Percentiles rank a stretch among this genome's conserved stretches.
phyloP scores from a whole-genome alignment of 2,797 vertebrate species.

The Enteromius thamalakanensis region DNA sequence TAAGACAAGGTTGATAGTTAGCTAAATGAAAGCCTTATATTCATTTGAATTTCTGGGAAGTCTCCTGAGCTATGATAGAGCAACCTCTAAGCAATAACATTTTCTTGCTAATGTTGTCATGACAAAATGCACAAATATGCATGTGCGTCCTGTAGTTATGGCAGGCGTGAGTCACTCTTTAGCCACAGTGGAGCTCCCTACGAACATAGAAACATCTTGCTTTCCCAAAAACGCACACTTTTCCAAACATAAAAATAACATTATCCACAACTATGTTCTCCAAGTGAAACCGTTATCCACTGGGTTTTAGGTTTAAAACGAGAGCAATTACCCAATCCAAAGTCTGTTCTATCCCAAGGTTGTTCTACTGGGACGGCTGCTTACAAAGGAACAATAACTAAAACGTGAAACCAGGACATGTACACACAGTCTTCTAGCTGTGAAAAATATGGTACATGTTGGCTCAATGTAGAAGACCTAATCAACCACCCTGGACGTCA shows the following conservation, averaged over 20 bases:
- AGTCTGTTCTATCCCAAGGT: slow-evolving; percentile 4
- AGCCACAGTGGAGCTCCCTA: slow-evolving; percentile 30
- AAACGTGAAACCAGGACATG: slow-evolving; percentile 59
- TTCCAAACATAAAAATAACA: slow-evolving; percentile 15
- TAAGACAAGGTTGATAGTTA: background rate
- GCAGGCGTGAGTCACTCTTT: slow-evolving; percentile 42
- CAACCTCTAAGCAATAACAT: background rate
- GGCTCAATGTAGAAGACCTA: slow-evolving; percentile 68
- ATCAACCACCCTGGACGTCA: slow-evolving; percentile 61
- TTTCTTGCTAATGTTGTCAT: slow-evolving; percentile 29
- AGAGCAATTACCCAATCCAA: slow-evolving; percentile 4
- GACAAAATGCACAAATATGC: slow-evolving; percentile 26
- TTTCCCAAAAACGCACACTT: background rate
- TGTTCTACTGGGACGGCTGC: background rate
- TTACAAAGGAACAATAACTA: slow-evolving; percentile 60
- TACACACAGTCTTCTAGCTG: slow-evolving; percentile 36
- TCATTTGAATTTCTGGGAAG: background rate
- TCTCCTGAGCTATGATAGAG: background rate
- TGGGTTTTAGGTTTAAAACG: background rate
- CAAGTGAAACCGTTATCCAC: slow-evolving; percentile 15
- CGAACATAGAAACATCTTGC: background rate
- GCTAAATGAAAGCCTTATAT: background rate
- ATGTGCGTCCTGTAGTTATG: slow-evolving; percentile 40
- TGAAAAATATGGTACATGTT: slow-evolving; percentile 58
- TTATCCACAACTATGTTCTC: background rate